Percentiles rank a stretch among this genome's conserved stretches.
Conservation (phyloP, 2,888 invertebrate species). For the Pemphredon lugubris region DNA sequence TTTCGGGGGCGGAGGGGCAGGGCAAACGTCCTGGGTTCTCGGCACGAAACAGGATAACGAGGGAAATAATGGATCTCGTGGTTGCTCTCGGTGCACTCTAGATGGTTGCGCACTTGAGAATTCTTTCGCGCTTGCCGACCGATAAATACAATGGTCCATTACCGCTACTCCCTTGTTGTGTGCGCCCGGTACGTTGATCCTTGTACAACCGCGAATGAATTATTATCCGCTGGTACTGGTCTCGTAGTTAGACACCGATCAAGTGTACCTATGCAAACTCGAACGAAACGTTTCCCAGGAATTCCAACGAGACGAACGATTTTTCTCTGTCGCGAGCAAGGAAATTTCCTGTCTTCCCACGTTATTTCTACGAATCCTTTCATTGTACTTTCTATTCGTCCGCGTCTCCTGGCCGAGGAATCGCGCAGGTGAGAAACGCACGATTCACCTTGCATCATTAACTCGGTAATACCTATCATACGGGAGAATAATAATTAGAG, state of each 20-base stretch:
- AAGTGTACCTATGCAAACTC: too few relatives aligned
- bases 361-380: slow-evolving; percentile 23
- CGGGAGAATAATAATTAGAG: slow-evolving; percentile 46
- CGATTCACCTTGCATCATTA: slow-evolving; percentile 47
- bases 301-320: too few relatives aligned
- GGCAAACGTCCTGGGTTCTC: background rate
- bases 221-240: slow-evolving; percentile 26
- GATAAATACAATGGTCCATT: slow-evolving; percentile 38
- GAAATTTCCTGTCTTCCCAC: slow-evolving; percentile 33
- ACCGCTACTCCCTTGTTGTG: slow-evolving; percentile 12
- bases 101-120: slow-evolving; percentile 28
- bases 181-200: slow-evolving; percentile 5
- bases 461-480: slow-evolving; percentile 44
- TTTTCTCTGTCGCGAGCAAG: background rate
- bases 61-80: slow-evolving; percentile 37
- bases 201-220: slow-evolving; percentile 18
- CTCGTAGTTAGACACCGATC: background rate
- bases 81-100: slow-evolving; percentile 19
- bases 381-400: slow-evolving; percentile 43
- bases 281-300: too few relatives aligned
- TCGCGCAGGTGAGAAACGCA: slow-evolving; percentile 37
- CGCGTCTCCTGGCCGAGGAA: background rate
- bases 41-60: slow-evolving; percentile 41
- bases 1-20: too few relatives aligned
- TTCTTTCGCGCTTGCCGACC: slow-evolving; percentile 23